These are phyloP conservation scores for Buceros bicornis DNA, from an alignment of 2,797 vertebrate species.

Conservation along the genomic window DNA sequence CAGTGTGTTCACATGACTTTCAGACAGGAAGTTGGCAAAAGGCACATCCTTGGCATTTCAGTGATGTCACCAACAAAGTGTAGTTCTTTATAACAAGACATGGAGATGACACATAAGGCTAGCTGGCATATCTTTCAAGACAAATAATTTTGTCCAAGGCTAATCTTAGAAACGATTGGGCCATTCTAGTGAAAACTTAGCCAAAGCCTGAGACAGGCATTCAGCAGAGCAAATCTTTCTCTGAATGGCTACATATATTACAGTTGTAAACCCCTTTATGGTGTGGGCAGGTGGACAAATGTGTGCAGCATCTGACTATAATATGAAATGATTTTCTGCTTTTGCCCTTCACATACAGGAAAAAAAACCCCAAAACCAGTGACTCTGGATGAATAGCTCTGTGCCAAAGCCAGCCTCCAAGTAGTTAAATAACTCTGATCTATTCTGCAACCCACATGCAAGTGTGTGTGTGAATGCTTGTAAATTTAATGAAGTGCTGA, in stretches of 20 bases:
- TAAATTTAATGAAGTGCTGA: conserved; percentile 35
- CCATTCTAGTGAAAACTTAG: not conserved
- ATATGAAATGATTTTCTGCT: not conserved
- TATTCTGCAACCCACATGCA: not conserved
- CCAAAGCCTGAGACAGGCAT: not conserved
- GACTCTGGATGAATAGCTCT: not conserved
- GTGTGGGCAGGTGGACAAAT: not conserved
- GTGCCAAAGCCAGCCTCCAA: conserved; percentile 1
- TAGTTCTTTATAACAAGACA: not conserved
- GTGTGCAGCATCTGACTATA: not conserved
- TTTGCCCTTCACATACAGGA: not conserved
- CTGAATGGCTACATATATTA: not conserved
- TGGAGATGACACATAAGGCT: not conserved
- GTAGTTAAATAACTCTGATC: not conserved
- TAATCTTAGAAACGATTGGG: not conserved
- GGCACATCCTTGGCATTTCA: not conserved
- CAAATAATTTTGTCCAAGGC: not conserved
- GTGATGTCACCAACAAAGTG: not conserved
- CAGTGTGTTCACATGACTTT: not conserved
- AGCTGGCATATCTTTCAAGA: not conserved
- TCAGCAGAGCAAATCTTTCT: not conserved
- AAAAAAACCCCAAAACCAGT: not conserved
- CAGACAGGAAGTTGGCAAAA: not conserved
- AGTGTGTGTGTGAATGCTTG: not conserved
- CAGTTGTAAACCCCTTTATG: not conserved